Evolutionary conservation across 2,113 vertebrate genomes (phyloP).

Genomic region (Mixornis gularis): DNA sequence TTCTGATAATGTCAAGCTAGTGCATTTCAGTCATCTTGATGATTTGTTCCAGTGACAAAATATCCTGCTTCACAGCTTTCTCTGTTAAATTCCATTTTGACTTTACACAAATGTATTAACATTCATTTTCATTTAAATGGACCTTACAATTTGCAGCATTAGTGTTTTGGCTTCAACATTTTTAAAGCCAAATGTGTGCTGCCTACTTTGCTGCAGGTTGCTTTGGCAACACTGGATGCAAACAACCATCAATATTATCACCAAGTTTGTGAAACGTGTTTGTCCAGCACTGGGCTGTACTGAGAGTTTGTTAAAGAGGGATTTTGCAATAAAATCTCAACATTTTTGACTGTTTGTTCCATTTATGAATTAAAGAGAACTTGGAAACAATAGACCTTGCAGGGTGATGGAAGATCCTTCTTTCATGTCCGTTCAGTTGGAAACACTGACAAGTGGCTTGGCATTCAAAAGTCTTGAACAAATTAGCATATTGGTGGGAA

Average conservation of each 20-base stretch:
- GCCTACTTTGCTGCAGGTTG: neutral
- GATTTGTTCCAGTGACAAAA: slow-evolving; percentile 1
- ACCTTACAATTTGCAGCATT: neutral
- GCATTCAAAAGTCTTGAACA: neutral
- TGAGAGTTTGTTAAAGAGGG: neutral
- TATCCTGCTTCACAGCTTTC: neutral
- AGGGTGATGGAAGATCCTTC: neutral
- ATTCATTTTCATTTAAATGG: neutral
- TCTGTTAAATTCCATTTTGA: neutral
- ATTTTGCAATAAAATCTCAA: neutral
- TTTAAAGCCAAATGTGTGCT: neutral
- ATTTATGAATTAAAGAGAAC: neutral
- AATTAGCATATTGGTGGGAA: neutral
- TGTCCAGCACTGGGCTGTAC: neutral
- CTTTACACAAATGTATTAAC: slow-evolving; percentile 4
- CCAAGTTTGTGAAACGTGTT: neutral
- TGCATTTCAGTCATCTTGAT: neutral
- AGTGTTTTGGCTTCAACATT: neutral
- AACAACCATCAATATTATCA: neutral
- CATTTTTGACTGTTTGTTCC: neutral
- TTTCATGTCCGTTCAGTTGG: neutral
- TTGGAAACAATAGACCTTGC: neutral
- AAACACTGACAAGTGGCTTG: neutral
- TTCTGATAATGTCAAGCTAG: slow-evolving; percentile 19
- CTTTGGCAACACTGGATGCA: neutral